These are phyloP conservation scores for Pyrocephalus nanus DNA, from an alignment of 2,797 vertebrate genomes.

Conservation along the genomic window DNA sequence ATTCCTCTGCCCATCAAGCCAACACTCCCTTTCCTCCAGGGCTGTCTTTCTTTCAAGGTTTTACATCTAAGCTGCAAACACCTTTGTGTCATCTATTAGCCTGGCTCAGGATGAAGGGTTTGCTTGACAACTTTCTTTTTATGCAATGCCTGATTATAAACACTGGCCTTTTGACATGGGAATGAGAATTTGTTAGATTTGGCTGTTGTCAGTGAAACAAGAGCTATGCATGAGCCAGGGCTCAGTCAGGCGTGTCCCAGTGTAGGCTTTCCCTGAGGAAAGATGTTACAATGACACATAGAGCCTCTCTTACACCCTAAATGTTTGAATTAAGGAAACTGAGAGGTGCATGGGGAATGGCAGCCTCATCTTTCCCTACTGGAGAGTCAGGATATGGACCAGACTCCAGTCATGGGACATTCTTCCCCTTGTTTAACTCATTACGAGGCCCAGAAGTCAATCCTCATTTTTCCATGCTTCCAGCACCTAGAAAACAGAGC, in stretches of 20 bases:
- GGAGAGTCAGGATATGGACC: background rate
- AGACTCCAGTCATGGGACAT: background rate
- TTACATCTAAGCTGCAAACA: background rate
- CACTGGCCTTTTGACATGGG: background rate
- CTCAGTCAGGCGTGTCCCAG: background rate
- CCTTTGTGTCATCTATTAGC: background rate
- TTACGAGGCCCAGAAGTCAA: background rate
- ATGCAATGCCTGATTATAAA: background rate
- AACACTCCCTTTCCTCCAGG: background rate
- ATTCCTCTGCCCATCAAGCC: background rate
- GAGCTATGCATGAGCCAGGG: background rate
- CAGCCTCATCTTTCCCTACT: background rate
- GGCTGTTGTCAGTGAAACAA: background rate
- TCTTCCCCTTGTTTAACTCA: background rate
- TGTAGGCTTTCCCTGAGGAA: background rate
- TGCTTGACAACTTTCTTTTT: background rate
- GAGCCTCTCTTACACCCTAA: background rate
- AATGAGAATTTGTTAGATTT: background rate
- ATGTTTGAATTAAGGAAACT: background rate
- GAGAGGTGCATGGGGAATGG: background rate
- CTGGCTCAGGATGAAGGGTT: background rate
- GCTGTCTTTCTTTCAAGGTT: background rate
- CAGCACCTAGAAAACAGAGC: background rate
- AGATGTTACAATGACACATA: accelerated
- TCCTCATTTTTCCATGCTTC: background rate